A percentile compares a stretch with the other conserved stretches of the same genome.
These are phyloP conservation scores for Caenorhabditis sp. DNA, from an alignment of 2,888 invertebrate species.

Conservation along the genomic window DNA sequence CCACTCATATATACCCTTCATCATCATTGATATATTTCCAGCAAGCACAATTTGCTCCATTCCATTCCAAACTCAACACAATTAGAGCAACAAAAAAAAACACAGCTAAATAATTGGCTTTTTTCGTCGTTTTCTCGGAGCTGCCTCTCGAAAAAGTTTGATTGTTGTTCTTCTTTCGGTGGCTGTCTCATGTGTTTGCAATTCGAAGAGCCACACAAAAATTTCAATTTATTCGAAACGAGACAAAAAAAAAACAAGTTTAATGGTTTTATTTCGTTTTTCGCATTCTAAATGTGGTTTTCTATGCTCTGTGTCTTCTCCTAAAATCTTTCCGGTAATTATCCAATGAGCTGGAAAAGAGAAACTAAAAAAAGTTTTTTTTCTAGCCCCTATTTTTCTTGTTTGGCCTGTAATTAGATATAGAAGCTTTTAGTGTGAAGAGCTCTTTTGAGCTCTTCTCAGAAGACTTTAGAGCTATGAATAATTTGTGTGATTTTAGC, in stretches of 20 bases:
- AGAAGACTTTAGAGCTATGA: background rate
- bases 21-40: no score
- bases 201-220: background rate
- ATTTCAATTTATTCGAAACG: slow-evolving; percentile 4
- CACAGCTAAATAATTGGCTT: background rate
- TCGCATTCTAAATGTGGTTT: slow-evolving; percentile 1
- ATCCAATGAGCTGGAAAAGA: background rate
- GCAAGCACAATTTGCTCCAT: background rate
- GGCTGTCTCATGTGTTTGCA: slow-evolving; percentile 19
- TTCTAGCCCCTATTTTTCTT: no score
- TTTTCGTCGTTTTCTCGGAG: background rate
- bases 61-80: background rate
- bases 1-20: no score
- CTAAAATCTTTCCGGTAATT: background rate
- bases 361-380: background rate
- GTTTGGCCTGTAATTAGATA: background rate
- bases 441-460: background rate
- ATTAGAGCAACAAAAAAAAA: background rate
- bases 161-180: slow-evolving; percentile 15
- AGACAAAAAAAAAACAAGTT: slow-evolving; percentile 10
- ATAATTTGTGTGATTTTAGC: background rate
- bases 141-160: no score
- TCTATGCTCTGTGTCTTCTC: no score
- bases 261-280: slow-evolving; percentile 10
- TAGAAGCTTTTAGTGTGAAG: background rate